These are phyloP conservation scores for Anser brachyrhynchus DNA, from an alignment of 2,113 vertebrate genomes.

Conservation along the genomic window DNA sequence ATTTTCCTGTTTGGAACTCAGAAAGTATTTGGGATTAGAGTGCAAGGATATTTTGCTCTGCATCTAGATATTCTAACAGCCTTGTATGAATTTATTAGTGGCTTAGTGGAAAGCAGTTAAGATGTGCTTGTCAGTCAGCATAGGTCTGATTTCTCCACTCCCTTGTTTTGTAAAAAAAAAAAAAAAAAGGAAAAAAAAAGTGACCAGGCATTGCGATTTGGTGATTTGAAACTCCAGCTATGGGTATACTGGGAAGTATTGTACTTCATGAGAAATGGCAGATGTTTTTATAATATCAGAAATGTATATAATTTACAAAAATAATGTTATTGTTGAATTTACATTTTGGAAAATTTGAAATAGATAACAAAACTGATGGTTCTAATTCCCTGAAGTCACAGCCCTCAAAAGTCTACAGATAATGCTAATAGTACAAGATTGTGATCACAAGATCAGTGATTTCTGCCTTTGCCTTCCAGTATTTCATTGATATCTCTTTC, in stretches of 20 bases:
- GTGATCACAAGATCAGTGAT: background rate
- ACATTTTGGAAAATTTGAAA: background rate
- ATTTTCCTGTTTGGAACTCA: background rate
- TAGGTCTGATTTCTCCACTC: background rate
- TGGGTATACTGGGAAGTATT: background rate
- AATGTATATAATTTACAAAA: background rate
- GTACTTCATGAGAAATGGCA: background rate
- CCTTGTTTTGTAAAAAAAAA: background rate
- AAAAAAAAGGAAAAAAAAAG: rapidly evolving
- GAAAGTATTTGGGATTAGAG: background rate
- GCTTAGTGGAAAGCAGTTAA: background rate
- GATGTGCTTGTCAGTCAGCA: background rate
- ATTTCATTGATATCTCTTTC: background rate
- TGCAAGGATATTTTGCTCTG: background rate
- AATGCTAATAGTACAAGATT: background rate
- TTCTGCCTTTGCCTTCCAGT: background rate
- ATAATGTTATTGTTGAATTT: background rate
- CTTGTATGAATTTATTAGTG: background rate
- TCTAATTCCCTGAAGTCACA: background rate
- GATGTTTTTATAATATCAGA: background rate
- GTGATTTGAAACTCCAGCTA: background rate
- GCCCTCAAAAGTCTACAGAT: background rate
- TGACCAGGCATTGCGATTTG: background rate
- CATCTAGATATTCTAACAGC: background rate
- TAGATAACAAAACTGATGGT: background rate